phyloP scores from a whole-genome alignment of 2,888 invertebrate genomes.

The Pandemis heparana region DNA sequence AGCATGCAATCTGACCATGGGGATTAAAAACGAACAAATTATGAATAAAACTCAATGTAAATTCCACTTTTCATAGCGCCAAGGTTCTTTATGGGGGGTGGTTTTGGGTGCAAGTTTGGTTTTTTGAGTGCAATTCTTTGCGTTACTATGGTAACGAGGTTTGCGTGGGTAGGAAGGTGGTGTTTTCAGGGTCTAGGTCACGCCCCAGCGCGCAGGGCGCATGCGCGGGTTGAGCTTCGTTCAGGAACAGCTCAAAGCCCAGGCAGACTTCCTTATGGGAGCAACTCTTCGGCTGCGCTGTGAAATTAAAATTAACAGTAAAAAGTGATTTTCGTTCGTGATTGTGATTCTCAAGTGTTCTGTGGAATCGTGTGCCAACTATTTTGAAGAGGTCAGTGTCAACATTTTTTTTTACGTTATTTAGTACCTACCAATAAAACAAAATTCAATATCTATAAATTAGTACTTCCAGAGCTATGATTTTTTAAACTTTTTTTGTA shows the following conservation, averaged over 20 bases:
- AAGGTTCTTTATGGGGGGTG: slow-evolving; percentile 42
- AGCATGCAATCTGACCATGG: slow-evolving; percentile 48
- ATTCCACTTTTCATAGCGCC: slow-evolving; percentile 3
- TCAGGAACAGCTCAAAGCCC: slow-evolving; percentile 64
- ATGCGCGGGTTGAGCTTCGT: slow-evolving; percentile 66
- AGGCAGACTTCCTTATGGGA: slow-evolving; percentile 66
- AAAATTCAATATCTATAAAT: no score
- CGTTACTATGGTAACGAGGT: slow-evolving; percentile 72
- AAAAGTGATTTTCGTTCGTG: slow-evolving; percentile 4
- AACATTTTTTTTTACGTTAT: not conserved
- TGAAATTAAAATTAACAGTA: not conserved
- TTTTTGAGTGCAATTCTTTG: slow-evolving; percentile 35
- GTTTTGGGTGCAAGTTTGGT: slow-evolving; percentile 56
- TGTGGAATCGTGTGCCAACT: not conserved
- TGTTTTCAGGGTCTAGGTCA: slow-evolving; percentile 86
- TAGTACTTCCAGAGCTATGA: no score
- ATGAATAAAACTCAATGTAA: slow-evolving; percentile 31
- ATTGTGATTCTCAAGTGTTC: slow-evolving; percentile 1
- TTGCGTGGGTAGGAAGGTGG: slow-evolving; percentile 78
- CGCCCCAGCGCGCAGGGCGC: slow-evolving; percentile 75
- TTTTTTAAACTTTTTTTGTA: no score
- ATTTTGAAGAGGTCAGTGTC: not conserved
- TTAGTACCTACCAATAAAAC: no score
- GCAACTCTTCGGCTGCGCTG: slow-evolving; percentile 47
- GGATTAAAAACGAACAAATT: not conserved